Evolutionary conservation across 2,113 vertebrate species (phyloP), one percentile per base, ranked within the genome.

Genomic region (Halichoerus grypus): DNA sequence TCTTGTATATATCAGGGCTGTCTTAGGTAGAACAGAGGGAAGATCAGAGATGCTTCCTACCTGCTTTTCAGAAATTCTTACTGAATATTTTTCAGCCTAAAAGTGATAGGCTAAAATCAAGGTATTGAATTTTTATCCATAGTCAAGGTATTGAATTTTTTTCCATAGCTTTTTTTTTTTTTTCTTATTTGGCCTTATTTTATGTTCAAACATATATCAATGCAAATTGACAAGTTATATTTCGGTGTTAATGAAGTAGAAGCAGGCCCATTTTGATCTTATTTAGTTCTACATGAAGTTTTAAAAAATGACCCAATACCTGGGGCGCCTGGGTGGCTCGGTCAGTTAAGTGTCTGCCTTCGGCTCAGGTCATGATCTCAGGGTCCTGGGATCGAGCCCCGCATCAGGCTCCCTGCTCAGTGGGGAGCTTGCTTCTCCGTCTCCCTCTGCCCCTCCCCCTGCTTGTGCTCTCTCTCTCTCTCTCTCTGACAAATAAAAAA

Each of bases 101-200:
- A 97, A 76, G 18, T 49, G 63, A 71, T 55, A 90, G 39, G 31
- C 59, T 95, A 84, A 97, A 98, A 98, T 74, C 19, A 97, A 69
- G 91, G 14, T 87, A 90, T 69, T 93, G 61, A 65, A 63, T 39
- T 69, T 94, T 93, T 85, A 95, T 83, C 31, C 24, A 19, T 81
- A 51, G 84, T 12, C 19, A 97, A 69, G 91, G 14, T 87, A 90
- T 69, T 93, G 61, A 65, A 63, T 39, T 69, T 94, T 93, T 85
- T 96, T 83, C 31, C 24, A 19, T 81, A 51, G 84, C 36, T 36
- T 12, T n/a, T 74, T 82, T 86, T 94, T 92, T 88, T 88, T 88
- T 91, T 81, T 79, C 55, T 84, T 88, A 69, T 89, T 95, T 97
- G 90, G 98, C 90, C 94, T 24, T 96, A 42, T 97, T 97, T 96